Evolutionary conservation across 1,140 invertebrate genomes (phyloP), one percentile per base, ranked within the genome.

Genomic region (Papilio polyxenes): DNA sequence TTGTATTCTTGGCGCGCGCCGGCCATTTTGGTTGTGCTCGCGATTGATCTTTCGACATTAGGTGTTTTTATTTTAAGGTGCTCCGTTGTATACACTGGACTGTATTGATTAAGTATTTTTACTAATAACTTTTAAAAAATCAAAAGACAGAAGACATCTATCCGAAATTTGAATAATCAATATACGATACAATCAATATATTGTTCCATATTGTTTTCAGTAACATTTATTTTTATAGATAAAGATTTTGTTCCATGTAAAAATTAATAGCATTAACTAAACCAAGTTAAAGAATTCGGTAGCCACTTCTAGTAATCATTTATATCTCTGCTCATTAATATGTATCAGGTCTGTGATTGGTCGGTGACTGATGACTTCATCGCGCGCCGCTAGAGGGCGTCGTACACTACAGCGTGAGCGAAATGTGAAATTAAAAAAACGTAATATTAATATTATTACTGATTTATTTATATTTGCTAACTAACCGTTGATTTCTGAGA

Each of bases 1-100:
- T 90, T 89, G 87, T 89, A 90, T 92, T 87, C 91, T 53, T 82
- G 76, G 69, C 84, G 86, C 86, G 88, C 86, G 83, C 31, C 84
- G 81, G 82, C 81, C 85, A 84, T 89, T 84, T 85, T 83, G 80
- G 78, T 83, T 75, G 80, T 84, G 83, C 85, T 87, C 83, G 87
- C 85, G 80, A 89, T 87, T 82, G 83, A 82, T 85, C 82, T 83
- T 77, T 82, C 83, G 84, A 85, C 82, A 75, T 82, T 59, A 53
- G 51, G 59, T 78, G 74, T 69, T 62, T 83, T 82, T 81, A 76
- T 62, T 84, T 84, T 84, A 20, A 77, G 53, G 13, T 59, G 69
- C 51, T 77, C 11, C 10, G 51, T 56, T 37, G 49, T 78, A 37
- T 78, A 17, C 23, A 78, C 31, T 23, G 53, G 2, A 31, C 40